Percentiles rank a stretch among this genome's conserved stretches.
These are phyloP conservation scores for Pammene fasciana DNA, from an alignment of 2,888 invertebrate species.

Conservation along the genomic window DNA sequence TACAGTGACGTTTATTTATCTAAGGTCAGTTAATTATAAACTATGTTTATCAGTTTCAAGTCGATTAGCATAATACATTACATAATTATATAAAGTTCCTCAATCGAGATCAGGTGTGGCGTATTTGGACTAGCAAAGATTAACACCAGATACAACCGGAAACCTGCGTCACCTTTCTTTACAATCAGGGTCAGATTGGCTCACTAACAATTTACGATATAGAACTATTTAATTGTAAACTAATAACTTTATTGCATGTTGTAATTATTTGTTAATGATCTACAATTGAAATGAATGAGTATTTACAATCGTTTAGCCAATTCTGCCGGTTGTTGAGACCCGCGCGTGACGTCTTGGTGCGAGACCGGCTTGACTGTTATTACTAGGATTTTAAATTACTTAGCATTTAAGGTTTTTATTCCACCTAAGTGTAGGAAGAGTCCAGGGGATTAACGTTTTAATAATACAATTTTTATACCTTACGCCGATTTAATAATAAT, in stretches of 20 bases:
- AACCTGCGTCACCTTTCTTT: constrained; percentile 14
- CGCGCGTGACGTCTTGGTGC: constrained; percentile 30
- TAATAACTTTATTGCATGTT: constrained; percentile 39
- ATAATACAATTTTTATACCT: constrained; percentile 26
- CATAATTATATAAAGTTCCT: constrained; percentile 27
- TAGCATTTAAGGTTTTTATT: constrained; percentile 31
- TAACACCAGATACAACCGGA: constrained; percentile 24
- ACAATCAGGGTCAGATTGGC: constrained; percentile 42
- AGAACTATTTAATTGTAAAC: constrained; percentile 38
- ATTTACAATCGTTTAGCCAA: constrained; percentile 40
- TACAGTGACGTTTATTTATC: constrained; percentile 19
- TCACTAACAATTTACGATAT: constrained; percentile 39
- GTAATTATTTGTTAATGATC: constrained; percentile 33
- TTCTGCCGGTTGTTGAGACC: constrained; percentile 35
- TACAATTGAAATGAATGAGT: constrained; percentile 37
- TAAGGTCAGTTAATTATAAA: constrained; percentile 9
- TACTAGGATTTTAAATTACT: constrained; percentile 31
- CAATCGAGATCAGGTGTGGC: constrained; percentile 32
- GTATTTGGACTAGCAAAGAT: constrained; percentile 21
- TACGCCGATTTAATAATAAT: constrained; percentile 22
- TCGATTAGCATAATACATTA: not conserved
- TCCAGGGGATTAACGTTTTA: constrained; percentile 19
- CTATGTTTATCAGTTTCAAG: constrained; percentile 14
- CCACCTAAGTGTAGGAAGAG: constrained; percentile 27
- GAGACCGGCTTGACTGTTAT: constrained; percentile 32